Evolutionary conservation across 37 sponge, comb jelly and placozoan genomes (phyloP), one percentile per base, ranked within the genome.

Genomic region (Chondrosia reniformis): DNA sequence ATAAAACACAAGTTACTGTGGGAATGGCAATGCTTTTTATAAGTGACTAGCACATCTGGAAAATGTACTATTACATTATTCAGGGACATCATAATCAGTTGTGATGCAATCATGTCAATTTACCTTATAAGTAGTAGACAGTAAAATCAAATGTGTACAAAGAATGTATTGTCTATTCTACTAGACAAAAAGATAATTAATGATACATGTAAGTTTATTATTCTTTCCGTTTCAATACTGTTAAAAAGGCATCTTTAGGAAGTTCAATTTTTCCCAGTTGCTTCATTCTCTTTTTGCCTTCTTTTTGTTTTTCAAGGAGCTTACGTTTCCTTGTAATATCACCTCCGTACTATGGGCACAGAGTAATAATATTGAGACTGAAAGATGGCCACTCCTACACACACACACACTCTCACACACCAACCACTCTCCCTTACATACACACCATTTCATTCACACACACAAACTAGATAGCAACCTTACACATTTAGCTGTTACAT

Each of bases 401-500:
- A 22, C 9, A 8, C 7, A 24, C 27, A 61, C 27, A 22, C n/a
- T 12, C 13, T 8, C 17, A 61, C n/a, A 22, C n/a, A 22, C 25
- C 17, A 61, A 61, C 63, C n/a, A 8, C 7, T 22, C n/a, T 25
- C 13, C 27, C 27, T 12, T 12, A 61, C 63, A 61, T 28, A 61
- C 17, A 25, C 32, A 5, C 24, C n/a, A 13, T 30, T 76, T 31
- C 54, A 21, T 55, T 76, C 5, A n/a, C 33, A 65, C 65, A 69
- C 67, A 41, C 12, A 31, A 34, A 40, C 30, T n/a, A 25, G 33
- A 17, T 28, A 41, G 28, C 39, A 74, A 81, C 94, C n/a, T 86
- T 89, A 93, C 94, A 79, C 85, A 85, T 86, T 93, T 93, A 17
- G 94, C 94, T 54, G 94, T 93, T 40, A 93, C 94, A 76, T 93